Percentiles rank a stretch among this genome's conserved stretches.
These are phyloP conservation scores for Carabus problematicus DNA, from an alignment of 2,888 invertebrate species.

Conservation along the genomic window DNA sequence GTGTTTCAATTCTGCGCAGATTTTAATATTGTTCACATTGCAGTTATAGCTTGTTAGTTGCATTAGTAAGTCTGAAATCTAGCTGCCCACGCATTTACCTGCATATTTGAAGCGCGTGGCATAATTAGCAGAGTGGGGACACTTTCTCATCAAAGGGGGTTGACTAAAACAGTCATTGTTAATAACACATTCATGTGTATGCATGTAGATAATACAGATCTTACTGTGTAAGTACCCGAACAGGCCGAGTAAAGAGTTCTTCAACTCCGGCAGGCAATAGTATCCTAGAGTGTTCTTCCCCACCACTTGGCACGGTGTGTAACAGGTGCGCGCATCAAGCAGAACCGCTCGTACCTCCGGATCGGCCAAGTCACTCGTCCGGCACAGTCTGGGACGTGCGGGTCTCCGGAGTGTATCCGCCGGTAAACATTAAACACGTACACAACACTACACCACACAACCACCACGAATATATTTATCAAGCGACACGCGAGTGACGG, in stretches of 20 bases:
- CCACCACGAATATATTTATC: background rate
- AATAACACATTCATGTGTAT: background rate
- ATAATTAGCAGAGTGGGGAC: too few species aligned
- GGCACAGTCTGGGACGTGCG: slow-evolving; percentile 33
- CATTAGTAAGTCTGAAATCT: too few species aligned
- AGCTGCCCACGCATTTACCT: too few species aligned
- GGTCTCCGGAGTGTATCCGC: slow-evolving; percentile 30
- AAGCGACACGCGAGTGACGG: background rate
- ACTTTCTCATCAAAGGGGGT: too few species aligned
- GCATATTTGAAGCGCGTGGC: too few species aligned
- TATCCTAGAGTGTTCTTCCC: slow-evolving; percentile 12
- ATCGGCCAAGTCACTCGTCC: slow-evolving; percentile 32
- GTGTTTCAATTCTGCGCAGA: too few species aligned
- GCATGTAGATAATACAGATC: background rate
- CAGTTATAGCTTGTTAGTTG: too few species aligned
- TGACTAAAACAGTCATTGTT: too few species aligned
- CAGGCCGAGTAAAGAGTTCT: background rate
- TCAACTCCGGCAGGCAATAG: slow-evolving; percentile 9
- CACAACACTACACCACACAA: slow-evolving; percentile 2
- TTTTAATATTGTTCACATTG: too few species aligned
- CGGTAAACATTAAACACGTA: background rate
- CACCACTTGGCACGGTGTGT: slow-evolving; percentile 11
- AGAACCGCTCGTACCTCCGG: slow-evolving; percentile 25
- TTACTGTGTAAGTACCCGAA: background rate
- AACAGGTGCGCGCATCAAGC: slow-evolving; percentile 36